Percentiles rank a stretch among this genome's conserved stretches.
Evolutionary conservation across 1,140 invertebrate genomes (phyloP).

Genomic region (Teleogryllus occipitalis): DNA sequence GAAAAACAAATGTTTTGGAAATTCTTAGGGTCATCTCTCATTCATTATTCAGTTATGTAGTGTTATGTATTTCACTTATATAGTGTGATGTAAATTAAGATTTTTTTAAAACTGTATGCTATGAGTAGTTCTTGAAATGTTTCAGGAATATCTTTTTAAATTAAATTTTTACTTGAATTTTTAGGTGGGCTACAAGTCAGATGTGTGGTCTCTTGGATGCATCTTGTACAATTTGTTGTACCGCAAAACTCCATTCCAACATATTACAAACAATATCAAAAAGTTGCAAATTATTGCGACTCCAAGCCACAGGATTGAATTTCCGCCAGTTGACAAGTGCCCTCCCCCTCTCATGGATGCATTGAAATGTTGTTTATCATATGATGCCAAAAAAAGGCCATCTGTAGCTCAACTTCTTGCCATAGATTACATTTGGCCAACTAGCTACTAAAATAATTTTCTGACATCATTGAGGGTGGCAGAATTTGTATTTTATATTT

Average conservation of each 20-base stretch:
- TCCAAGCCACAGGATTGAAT: constrained; percentile 64
- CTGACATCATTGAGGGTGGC: too few species aligned
- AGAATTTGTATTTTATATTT: too few species aligned
- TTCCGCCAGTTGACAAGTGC: constrained; percentile 44
- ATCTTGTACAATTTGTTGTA: constrained; percentile 92
- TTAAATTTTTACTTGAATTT: neutral
- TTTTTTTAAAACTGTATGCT: neutral
- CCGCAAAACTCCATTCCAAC: constrained; percentile 82
- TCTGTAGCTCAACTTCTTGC: constrained; percentile 59
- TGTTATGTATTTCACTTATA: too few species aligned
- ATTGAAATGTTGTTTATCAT: constrained; percentile 57
- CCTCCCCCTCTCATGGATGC: constrained; percentile 47
- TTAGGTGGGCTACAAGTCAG: constrained; percentile 84
- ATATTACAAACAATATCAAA: constrained; percentile 61
- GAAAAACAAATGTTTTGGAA: too few species aligned
- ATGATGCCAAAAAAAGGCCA: constrained; percentile 58
- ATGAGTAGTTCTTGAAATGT: neutral
- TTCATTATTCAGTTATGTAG: too few species aligned
- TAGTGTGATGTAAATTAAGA: neutral
- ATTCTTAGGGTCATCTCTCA: too few species aligned
- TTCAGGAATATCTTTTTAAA: neutral
- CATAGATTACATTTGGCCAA: neutral
- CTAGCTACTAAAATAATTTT: neutral
- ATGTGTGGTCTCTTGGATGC: constrained; percentile 96
- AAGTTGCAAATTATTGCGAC: constrained; percentile 81